phyloP scores from a whole-genome alignment of 1,140 invertebrate genomes.

The Hesperophylax magnus region DNA sequence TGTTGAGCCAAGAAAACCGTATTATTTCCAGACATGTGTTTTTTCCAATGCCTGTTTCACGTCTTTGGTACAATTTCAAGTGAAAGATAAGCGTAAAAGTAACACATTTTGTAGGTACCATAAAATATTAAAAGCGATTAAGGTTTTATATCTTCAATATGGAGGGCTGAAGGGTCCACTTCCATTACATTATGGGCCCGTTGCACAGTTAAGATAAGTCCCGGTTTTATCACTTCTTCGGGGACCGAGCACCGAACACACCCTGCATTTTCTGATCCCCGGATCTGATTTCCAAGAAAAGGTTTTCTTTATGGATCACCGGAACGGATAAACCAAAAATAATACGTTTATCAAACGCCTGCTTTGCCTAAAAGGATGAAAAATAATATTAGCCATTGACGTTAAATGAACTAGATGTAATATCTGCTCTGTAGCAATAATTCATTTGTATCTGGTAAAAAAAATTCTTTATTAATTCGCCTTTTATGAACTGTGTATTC shows the following conservation, averaged over 20 bases:
- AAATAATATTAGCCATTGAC: too few species aligned
- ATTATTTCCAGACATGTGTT: too few species aligned
- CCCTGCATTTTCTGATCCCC: background rate
- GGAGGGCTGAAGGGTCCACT: background rate
- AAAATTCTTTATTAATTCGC: too few species aligned
- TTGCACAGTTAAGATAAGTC: conserved; percentile 9
- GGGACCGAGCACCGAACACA: background rate
- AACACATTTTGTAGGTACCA: background rate
- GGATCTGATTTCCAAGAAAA: background rate
- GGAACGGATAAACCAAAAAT: background rate
- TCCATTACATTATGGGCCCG: conserved; percentile 2
- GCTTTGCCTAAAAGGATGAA: background rate
- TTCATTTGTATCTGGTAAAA: too few species aligned
- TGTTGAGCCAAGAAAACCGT: too few species aligned
- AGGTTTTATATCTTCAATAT: conserved; percentile 8
- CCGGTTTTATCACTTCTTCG: conserved; percentile 21
- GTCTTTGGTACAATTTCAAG: too few species aligned
- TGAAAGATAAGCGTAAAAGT: too few species aligned
- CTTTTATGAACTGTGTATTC: too few species aligned
- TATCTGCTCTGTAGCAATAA: too few species aligned
- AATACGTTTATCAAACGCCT: conserved; percentile 10
- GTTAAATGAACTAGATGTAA: too few species aligned
- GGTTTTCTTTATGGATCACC: background rate
- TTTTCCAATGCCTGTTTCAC: too few species aligned
- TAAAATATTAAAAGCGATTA: conserved; percentile 34